phyloP scores from a whole-genome alignment of 2,888 invertebrate genomes.

The Hesperia comma region DNA sequence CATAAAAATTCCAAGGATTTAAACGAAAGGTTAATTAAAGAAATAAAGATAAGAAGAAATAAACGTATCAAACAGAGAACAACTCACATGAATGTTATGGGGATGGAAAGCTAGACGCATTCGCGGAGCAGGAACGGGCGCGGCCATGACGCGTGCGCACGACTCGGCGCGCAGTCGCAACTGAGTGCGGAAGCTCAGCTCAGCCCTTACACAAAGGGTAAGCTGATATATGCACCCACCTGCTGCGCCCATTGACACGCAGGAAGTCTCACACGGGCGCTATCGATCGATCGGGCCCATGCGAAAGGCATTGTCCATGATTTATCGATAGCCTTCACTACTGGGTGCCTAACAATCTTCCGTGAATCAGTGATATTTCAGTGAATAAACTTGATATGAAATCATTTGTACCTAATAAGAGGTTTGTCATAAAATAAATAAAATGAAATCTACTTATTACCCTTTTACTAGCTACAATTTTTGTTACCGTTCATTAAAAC shows the following conservation, averaged over 20 bases:
- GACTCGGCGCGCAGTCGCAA: constrained; percentile 49
- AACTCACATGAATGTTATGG: constrained; percentile 78
- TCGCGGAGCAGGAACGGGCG: constrained; percentile 71
- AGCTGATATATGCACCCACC: constrained; percentile 55
- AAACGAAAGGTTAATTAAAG: neutral
- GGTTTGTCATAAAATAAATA: too few relatives aligned
- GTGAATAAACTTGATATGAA: too few relatives aligned
- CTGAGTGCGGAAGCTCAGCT: constrained; percentile 45
- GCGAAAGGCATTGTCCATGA: constrained; percentile 13
- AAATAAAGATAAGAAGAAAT: neutral
- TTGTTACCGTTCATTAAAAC: too few relatives aligned
- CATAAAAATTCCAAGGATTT: neutral
- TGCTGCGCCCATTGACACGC: constrained; percentile 48
- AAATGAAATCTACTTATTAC: too few relatives aligned
- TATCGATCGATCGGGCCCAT: constrained; percentile 27
- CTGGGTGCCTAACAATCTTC: neutral
- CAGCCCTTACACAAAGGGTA: constrained; percentile 51
- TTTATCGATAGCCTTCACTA: constrained; percentile 6
- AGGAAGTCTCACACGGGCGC: constrained; percentile 42
- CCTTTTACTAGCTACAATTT: too few relatives aligned
- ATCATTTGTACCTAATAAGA: too few relatives aligned
- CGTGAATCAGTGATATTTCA: too few relatives aligned
- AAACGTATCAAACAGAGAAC: neutral
- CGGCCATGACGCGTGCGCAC: constrained; percentile 57
- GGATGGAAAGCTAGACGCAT: constrained; percentile 73